Base-by-base conservation (phyloP, 2,888 invertebrate genomes). In the Gryllus longicercus region DNA sequence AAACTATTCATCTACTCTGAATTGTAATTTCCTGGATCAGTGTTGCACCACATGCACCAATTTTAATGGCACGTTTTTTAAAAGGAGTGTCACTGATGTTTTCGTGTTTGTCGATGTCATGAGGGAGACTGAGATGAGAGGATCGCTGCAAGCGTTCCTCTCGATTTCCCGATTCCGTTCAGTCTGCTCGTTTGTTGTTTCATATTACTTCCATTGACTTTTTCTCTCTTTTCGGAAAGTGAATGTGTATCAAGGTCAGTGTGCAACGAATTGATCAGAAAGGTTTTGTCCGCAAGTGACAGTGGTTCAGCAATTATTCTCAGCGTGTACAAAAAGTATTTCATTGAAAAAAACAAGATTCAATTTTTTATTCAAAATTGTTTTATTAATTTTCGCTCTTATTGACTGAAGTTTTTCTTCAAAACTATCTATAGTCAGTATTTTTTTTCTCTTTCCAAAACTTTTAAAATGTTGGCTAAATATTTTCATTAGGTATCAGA, bases 21-120 rank as follows among this genome's bases (percentile, higher is more conserved):
- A n/a, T 63, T n/a, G 63, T 18, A 5, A 63, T 63, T 63, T n/a
- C 14, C 63, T 63, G 16, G 14, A 63, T 63, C 63, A 63, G n/a
- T 63, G 63, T 63, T 63, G 63, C 63, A 63, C 63, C 63, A 63
- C 14, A 10, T 14, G 16, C 14, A 14, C 14, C n/a, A 63, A 14
- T 63, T 63, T 63, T 63, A 63, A 18, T n/a, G 63, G n/a, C 63
- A 63, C 63, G 14, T 18, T 63, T 63, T 63, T 14, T 63, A 63
- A 63, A 63, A 18, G 63, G n/a, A 63, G 63, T 63, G 63, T 63
- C 63, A n/a, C 63, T 63, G 63, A n/a, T 63, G 63, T 63, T 63
- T 63, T 63, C 63, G n/a, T 38, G 38, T 38, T 14, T 63, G 63
- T 63, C n/a, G n/a, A 4, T 63, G 63, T 63, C 63, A 18, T 14